Evolutionary conservation across 2,113 vertebrate species (phyloP).

Genomic region (Acanthochromis polyacanthus): DNA sequence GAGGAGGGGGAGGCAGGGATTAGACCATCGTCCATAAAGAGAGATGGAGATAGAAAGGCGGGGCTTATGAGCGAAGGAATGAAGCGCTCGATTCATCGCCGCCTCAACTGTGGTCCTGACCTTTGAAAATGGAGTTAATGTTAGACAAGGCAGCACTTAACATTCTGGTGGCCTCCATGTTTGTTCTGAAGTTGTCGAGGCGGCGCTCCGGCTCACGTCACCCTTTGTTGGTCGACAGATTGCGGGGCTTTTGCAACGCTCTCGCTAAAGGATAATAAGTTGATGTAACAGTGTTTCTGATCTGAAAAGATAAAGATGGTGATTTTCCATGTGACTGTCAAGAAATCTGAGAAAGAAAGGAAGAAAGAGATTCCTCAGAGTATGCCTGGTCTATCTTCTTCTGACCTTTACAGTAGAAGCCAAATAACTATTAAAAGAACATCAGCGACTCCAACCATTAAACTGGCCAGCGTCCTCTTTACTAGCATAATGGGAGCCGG

Average conservation of each 20-base stretch:
- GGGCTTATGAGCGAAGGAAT: constrained; percentile 57
- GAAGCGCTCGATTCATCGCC: constrained; percentile 69
- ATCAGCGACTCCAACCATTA: background rate
- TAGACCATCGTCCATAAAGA: constrained; percentile 47
- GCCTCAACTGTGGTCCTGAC: constrained; percentile 63
- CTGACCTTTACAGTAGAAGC: background rate
- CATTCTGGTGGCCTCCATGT: constrained; percentile 70
- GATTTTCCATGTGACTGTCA: too few relatives aligned
- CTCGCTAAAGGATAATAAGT: background rate
- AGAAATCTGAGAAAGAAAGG: too few relatives aligned
- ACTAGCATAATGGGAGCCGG: background rate
- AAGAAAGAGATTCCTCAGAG: too few relatives aligned
- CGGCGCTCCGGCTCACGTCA: constrained; percentile 1
- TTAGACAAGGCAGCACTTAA: constrained; percentile 71
- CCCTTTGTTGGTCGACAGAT: constrained; percentile 25
- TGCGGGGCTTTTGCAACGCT: constrained; percentile 3
- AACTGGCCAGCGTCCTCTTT: background rate
- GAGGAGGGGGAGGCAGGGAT: constrained; percentile 20
- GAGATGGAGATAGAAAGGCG: constrained; percentile 42
- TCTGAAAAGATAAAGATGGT: background rate
- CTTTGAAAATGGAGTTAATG: constrained; percentile 75
- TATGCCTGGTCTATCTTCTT: too few relatives aligned
- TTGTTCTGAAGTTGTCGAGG: constrained; percentile 61
- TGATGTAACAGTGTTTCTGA: constrained; percentile 1
- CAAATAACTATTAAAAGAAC: constrained; percentile 19